Base-by-base conservation (phyloP, 2,797 vertebrate genomes). In the Anguilla anguilla region DNA sequence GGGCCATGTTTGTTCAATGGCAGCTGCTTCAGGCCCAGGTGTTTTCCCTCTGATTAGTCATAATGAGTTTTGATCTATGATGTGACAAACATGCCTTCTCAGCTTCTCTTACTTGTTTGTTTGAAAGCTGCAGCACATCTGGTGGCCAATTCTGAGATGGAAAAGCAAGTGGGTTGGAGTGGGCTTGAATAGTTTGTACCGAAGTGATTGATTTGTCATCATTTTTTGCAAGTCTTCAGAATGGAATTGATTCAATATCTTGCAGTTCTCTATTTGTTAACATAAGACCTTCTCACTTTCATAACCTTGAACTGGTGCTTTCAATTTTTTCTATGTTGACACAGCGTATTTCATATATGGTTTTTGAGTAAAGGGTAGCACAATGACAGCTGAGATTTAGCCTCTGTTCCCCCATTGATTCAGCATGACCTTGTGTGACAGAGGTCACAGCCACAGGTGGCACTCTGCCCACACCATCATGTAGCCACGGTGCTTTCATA, bases 21-120 rank as follows among this genome's bases (percentile, higher is more conserved):
- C 51, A 69, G 49, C 84, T 59, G 79, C 64, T 49, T 35, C 81
- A 87, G 46, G 51, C 46, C 64, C 83, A 84, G 87, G 82, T 84
- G 64, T 84, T 64, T 74, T 72, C 67, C 25, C 77, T 17, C 46
- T 84, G 87, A 87, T 84, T 43, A 84, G 82, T n/a, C 81, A 55
- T 87, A 74, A 84, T 74, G 82, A 59, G 61, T 28, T 46, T 74
- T 87, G 87, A 87, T 82, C 49, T 51, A 74, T 28, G 83, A 17
- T 55, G 49, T 57, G 82, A 72, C 51, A 77, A 83, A 77, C 19
- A n/a, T n/a, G 39, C 82, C 19, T 84, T 46, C 28, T 83, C 64
- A 22, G 87, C 51, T 84, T 57, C 64, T 64, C 72, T 51, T n/a
- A 55, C 49, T 43, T 15, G 59, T 53, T 53, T 43, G 28, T 55